Base-by-base conservation (phyloP, 2,113 vertebrate species). In the Rhinolophus sinicus region DNA sequence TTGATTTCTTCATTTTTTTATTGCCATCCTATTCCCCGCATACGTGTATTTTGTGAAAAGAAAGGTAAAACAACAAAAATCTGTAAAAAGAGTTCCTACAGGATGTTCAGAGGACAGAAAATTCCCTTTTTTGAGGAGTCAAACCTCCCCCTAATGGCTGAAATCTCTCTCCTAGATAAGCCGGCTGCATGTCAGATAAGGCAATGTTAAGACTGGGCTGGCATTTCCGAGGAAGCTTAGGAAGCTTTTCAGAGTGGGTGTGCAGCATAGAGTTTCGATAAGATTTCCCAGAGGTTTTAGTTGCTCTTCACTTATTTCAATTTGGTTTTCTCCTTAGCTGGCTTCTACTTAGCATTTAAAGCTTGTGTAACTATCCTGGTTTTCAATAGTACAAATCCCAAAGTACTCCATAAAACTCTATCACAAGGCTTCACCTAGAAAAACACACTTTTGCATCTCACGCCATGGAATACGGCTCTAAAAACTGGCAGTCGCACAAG, bases 271-370 rank as follows among this genome's bases (percentile, higher is more conserved):
- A 30, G 35, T 91, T 92, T 26, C 85, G 93, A 78, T 70, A 90
- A 86, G 89, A 58, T 97, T 97, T 97, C 90, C 77, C 82, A 80
- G 86, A 67, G 90, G 64, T 76, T 84, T 96, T 96, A 95, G 47
- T 92, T 35, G 83, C 54, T 92, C 93, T 94, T 97, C 35, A 54
- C 0, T 3, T 95, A 64, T 50, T 95, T 97, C 81, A 86, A n/a
- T 77, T 67, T 94, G 47, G 19, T 44, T 94, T 90, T 88, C 67
- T 96, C 77, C 50, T 93, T 35, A 56, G 52, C 89, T 87, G 86
- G 75, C 50, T 81, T 70, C 64, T 77, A 52, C 75, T 96, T 94
- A 83, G 30, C 88, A 38, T 56, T 97, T 84, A 82, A 62, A 88
- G 58, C 72, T 94, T 12, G 3, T 72, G 58, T 89, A 89, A 60